Evolutionary conservation across 2,888 invertebrate species (phyloP), one percentile per base, ranked within the genome.

Genomic region (Carabus problematicus): DNA sequence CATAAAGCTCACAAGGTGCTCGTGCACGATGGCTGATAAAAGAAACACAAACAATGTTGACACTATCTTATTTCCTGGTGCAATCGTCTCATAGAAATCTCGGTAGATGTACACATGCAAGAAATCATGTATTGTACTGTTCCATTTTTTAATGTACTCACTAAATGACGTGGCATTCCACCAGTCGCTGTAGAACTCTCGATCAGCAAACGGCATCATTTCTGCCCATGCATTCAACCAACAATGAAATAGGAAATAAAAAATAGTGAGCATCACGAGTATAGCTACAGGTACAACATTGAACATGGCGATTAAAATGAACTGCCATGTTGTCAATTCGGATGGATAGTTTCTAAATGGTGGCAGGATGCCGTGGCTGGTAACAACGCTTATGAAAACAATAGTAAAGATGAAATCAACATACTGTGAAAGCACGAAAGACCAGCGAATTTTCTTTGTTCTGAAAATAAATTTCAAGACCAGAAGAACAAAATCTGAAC

Each of bases 161-260:
- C 89, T 88, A 81, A 90, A 96, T 11, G 89, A 89, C 0, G 90
- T 88, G 1, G 91, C 88, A 64, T 93, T 96, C 98, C 97, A 98
- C 97, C 97, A 98, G 77, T 95, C 94, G 90, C 95, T 87, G 78
- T 95, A 89, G 85, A 94, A 91, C 85, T 91, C 85, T 78, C 97
- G 82, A 84, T 98, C 95, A 6, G 89, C 92, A 80, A 98, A 98
- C 71, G 86, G 87, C 70, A 97, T 80, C 82, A 97, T 85, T 81
- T 98, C 98, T 0, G 95, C 93, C 77, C 91, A 94, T 16, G 92
- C 92, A 81, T 98, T 98, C 77, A 93, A 85, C 94, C 96, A 97
- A 1, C 92, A 89, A 77, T 98, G 97, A 3, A 98, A 84, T 8
- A 69, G 7, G 8, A 61, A 9, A 45, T 62, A 69, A 39, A 68